Percentiles rank a stretch among this genome's conserved stretches.
phyloP scores from a whole-genome alignment of 2,113 vertebrate species.

The Amia ocellicauda region DNA sequence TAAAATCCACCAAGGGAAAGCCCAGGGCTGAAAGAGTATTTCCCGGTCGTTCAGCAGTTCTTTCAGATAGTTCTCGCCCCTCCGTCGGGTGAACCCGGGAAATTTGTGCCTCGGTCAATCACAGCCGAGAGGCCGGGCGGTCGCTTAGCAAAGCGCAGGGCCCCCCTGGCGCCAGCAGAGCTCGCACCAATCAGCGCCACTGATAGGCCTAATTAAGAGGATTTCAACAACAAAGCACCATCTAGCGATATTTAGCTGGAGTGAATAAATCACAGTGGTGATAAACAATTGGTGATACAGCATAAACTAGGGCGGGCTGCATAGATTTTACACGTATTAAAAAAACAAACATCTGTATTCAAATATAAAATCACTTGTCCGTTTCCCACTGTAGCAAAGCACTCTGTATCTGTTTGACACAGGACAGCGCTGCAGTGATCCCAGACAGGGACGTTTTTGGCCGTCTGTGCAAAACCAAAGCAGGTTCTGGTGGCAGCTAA shows the following conservation, averaged over 20 bases:
- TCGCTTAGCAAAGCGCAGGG: conserved; percentile 21
- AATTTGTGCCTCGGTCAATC: too few relatives aligned
- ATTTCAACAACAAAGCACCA: conserved; percentile 39
- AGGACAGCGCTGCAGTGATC: too few relatives aligned
- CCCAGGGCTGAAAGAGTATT: too few relatives aligned
- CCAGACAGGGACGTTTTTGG: neutral
- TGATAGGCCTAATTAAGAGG: conserved; percentile 24
- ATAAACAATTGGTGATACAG: neutral
- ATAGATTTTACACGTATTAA: neutral
- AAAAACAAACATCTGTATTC: too few relatives aligned
- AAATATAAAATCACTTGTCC: too few relatives aligned
- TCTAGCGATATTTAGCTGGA: neutral
- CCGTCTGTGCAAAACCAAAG: neutral
- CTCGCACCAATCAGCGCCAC: conserved; percentile 16
- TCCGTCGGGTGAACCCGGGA: too few relatives aligned
- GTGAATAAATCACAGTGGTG: neutral
- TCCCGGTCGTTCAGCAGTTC: too few relatives aligned
- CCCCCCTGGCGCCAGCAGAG: conserved; percentile 18
- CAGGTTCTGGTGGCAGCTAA: too few relatives aligned
- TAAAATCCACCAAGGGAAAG: too few relatives aligned
- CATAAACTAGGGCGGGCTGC: neutral
- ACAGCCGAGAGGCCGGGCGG: conserved; percentile 13
- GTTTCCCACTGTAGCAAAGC: too few relatives aligned
- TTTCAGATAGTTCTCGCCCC: too few relatives aligned
- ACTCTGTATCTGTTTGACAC: too few relatives aligned